These are phyloP conservation scores for Pituophis catenifer DNA, from an alignment of 2,113 vertebrate species.

Conservation along the genomic window DNA sequence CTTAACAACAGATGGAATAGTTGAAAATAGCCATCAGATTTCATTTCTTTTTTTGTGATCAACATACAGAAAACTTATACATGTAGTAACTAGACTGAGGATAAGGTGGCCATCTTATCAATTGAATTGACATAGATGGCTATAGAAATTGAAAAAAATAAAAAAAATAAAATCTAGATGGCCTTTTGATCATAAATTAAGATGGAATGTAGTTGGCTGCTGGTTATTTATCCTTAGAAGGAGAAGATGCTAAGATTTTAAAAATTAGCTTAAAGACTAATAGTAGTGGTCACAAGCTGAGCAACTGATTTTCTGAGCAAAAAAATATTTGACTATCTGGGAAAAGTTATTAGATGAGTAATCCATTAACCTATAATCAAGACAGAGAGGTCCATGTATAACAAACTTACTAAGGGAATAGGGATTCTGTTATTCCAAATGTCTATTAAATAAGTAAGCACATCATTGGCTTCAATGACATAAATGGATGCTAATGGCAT, in stretches of 20 bases:
- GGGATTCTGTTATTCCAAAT: background rate
- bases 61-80: background rate
- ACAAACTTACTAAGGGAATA: background rate
- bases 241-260: background rate
- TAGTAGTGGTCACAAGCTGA: background rate
- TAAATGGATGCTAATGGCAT: background rate
- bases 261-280: background rate
- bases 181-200: background rate
- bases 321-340: background rate
- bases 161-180: background rate
- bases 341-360: background rate
- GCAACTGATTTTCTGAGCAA: background rate
- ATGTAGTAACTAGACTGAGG: background rate
- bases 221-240: background rate
- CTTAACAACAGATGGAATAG: background rate
- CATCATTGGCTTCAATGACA: background rate
- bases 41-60: background rate
- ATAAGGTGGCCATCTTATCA: background rate
- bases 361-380: background rate
- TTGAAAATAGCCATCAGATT: background rate
- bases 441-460: background rate
- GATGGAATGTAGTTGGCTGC: background rate
- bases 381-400: background rate
- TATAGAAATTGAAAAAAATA: background rate
- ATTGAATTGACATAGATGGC: background rate